Conservation (phyloP, 2,113 vertebrate genomes). For the Otocyon megalotis region DNA sequence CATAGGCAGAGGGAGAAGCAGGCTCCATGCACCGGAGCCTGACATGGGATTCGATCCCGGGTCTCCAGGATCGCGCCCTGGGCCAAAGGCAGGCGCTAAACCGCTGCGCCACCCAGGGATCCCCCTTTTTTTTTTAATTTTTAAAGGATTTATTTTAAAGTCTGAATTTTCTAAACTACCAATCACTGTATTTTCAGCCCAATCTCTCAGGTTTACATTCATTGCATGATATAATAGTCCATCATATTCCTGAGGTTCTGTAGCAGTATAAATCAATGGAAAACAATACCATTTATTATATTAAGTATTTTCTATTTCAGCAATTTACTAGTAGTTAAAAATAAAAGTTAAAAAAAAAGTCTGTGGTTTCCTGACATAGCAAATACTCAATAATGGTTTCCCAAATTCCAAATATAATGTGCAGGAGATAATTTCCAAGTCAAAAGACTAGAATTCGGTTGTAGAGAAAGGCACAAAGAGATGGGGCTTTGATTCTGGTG, state of each 20-base stretch:
- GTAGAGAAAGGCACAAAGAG: not conserved
- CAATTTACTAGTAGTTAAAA: conserved; percentile 45
- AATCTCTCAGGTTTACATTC: not conserved
- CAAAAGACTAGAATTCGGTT: not conserved
- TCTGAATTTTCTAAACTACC: not conserved
- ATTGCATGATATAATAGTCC: not conserved
- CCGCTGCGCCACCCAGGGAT: too few relatives aligned
- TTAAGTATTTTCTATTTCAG: conserved; percentile 4
- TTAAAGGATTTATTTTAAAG: not conserved
- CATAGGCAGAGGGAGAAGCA: too few relatives aligned
- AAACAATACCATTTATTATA: not conserved
- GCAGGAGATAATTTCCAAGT: not conserved
- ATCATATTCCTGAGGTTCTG: not conserved
- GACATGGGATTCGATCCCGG: too few relatives aligned
- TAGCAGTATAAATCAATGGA: not conserved
- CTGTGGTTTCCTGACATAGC: not conserved
- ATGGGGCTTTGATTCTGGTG: not conserved
- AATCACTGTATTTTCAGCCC: not conserved
- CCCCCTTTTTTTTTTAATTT: too few relatives aligned
- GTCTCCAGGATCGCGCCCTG: too few relatives aligned
- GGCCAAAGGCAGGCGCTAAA: too few relatives aligned
- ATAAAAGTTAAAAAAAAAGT: not conserved
- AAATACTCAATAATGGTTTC: not conserved
- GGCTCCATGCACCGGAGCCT: too few relatives aligned
- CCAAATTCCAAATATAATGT: not conserved